Evolutionary conservation across 2,797 vertebrate genomes (phyloP).

Genomic region (Echeneis naucrates): DNA sequence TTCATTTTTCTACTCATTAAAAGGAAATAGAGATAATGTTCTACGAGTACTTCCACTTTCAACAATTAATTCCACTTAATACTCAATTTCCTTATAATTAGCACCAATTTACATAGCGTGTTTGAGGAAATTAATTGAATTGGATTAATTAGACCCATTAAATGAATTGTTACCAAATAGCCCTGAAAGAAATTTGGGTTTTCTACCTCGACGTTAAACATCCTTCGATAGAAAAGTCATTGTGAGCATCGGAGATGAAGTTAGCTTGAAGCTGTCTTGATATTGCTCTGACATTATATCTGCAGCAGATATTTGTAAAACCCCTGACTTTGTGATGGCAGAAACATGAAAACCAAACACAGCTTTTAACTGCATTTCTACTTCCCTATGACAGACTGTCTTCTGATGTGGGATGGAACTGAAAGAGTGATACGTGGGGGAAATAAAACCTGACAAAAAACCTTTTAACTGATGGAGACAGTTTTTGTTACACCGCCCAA

Average conservation of each 20-base stretch:
- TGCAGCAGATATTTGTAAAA: slow-evolving; percentile 3
- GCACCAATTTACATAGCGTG: not conserved
- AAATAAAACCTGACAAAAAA: not conserved
- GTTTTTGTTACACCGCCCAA: not conserved
- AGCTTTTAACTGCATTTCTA: not conserved
- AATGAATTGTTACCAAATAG: not conserved
- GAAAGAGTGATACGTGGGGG: not conserved
- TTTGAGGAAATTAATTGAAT: not conserved
- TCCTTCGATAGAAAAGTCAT: not conserved
- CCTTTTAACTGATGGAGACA: not conserved
- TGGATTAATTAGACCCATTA: not conserved
- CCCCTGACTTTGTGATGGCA: too few species aligned
- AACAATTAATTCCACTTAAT: not conserved
- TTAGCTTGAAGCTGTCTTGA: not conserved
- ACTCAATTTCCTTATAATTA: not conserved
- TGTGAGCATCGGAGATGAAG: not conserved
- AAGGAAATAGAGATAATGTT: not conserved
- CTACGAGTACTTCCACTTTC: not conserved
- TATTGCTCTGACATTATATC: not conserved
- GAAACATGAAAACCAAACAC: not conserved
- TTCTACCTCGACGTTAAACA: not conserved
- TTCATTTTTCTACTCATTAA: not conserved
- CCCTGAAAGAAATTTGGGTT: not conserved
- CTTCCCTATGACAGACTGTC: not conserved
- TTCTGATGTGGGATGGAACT: slow-evolving; percentile 11